Evolutionary conservation across 2,113 vertebrate species (phyloP), one percentile per base, ranked within the genome.

Genomic region (Pimephales promelas): DNA sequence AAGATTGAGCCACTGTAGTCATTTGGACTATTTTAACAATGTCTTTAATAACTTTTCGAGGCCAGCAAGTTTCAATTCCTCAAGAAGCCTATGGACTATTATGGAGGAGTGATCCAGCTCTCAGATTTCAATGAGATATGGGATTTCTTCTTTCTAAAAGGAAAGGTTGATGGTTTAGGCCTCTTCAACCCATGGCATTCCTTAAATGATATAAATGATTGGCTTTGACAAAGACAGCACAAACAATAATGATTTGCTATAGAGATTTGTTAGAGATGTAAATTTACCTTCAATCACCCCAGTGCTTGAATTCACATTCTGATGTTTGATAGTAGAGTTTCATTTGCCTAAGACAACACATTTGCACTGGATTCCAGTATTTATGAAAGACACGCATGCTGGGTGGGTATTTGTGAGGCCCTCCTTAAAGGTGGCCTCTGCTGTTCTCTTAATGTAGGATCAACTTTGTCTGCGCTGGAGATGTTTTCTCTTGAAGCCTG

Each of bases 401-500:
- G 26, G 45, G 56, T 82, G 34, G 59, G 31, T 78, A 68, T 84
- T 85, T 73, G 61, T 86, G 56, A 62, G 47, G 14, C 11, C 72
- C 71, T 43, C 75, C 68, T 70, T 70, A 70, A 34, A 59, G 40
- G 54, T n/a, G 43, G 71, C 57, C 81, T 82, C 36, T 28, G 68
- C 56, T 73, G 24, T 31, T 28, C 52, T 75, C 61, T 64, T 79
- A 84, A 71, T 79, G 73, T 9, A 66, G 78, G 61, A 80, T 80
- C 26, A 64, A 80, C 26, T 47, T 18, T 80, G 57, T 80, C 59
- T 66, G 78, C 3, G 22, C 66, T 62, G 54, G 40, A 20, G 26
- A 28, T 83, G 87, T 88, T 88, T 88, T 72, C 71, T 86, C 57
- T 57, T 45, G 20, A 83, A 76, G 47, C 43, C 83, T 74, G 84